Base-by-base conservation (phyloP, 2,113 vertebrate species). In the Peromyscus leucopus region DNA sequence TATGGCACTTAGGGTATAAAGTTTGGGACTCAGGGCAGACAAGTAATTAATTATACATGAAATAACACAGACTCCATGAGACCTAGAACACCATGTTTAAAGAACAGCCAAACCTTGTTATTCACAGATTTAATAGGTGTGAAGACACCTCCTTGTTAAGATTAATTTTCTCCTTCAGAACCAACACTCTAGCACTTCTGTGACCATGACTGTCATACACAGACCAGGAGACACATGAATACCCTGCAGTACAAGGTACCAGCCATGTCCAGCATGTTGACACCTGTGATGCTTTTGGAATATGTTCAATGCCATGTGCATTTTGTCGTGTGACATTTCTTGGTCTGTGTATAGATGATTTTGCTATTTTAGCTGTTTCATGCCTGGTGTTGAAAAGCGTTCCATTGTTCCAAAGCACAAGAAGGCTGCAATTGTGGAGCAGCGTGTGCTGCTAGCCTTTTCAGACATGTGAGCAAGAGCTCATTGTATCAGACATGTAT, bases 11-110 rank as follows among this genome's bases (percentile, higher is more conserved):
- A 86, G 16, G 59, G 10, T 13, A 85, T 31, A 85, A 84, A 55
- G n/a, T 39, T 1, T 24, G 36, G 33, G 21, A 5, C 21, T 3
- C 5, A 42, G n/a, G 13, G 22, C 28, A 12, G 4, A 22, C 2
- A 55, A 55, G 11, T 55, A 55, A 46, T 46, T 76, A 76, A 39
- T 15, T 48, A 22, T 5, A 46, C 12, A 74, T 46, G 65, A 48
- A 10, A 17, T 33, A 48, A 8, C 2, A 3, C 8, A 75, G 46
- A 75, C n/a, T 82, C 48, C 21, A 75, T 9, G 1, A 61, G 15
- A 67, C 5, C 2, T 21, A 59, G n/a, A 69, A 87, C 75, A 51
- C 6, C 2, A 7, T n/a, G 2, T 84, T 57, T 46, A 84, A 67
- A 31, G 8, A 85, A 89, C 1, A n/a, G 12, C 2, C 17, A 10